Base-by-base conservation (phyloP, 2,888 invertebrate species). In the Brachylomia viminalis region DNA sequence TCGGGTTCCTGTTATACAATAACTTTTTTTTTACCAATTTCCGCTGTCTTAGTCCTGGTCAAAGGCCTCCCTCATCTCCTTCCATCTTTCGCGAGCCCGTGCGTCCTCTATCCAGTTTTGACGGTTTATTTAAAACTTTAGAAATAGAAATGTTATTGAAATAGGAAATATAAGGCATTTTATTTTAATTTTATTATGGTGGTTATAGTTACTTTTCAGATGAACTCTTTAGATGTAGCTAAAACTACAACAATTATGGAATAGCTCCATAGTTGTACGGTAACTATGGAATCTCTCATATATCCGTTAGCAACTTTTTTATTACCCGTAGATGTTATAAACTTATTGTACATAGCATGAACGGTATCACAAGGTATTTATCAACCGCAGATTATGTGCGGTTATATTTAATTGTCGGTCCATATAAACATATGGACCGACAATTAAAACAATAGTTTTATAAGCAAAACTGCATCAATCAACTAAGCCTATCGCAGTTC, bases 251-350 rank as follows among this genome's bases (percentile, higher is more conserved):
- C 15, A 23, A 45, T 56, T 15, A 49, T 45, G 30, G 30, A 68
- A 65, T 20, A 64, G 27, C 7, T 54, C 30, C 20, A 71, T 30
- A 42, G 17, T 54, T 33, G 15, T 23, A 38, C 47, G 33, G 47
- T 47, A 42, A n/a, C 68, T 47, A 20, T 42, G 62, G 62, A 77
- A 77, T 70, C 62, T 70, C 15, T 7, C 56, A 20, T 27, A 56
- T 7, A 54, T 72, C 77, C 72, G 79, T 65, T 72, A 54, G 23
- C 33, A 45, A 61, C 27, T 64, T 77, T 77, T 38, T 71, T 65
- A 78, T 59, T 13, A 58, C 58, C 8, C 49, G 20, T 54, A n/a
- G 23, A 33, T 71, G 15, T 42, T 77, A 61, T 27, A 52, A 58
- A 23, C 17, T 61, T 54, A 70, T 30, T n/a, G 56, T 56, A 49